Evolutionary conservation across 1,140 invertebrate genomes (phyloP).

Genomic region (Drosophila arizonae): DNA sequence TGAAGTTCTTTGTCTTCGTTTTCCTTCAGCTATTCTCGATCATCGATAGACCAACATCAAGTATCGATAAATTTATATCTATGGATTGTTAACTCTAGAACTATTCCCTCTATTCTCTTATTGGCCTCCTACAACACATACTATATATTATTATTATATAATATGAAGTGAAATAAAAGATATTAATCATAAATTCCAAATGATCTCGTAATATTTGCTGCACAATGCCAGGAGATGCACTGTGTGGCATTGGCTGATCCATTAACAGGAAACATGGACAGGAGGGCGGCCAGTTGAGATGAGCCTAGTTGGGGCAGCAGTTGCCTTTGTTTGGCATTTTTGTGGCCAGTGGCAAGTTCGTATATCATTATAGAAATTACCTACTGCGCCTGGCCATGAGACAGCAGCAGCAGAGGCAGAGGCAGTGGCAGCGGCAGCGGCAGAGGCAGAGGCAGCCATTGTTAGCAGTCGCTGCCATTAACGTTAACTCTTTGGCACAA

Average conservation of each 20-base stretch:
- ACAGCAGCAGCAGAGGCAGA: constrained; percentile 22
- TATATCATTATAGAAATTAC: constrained; percentile 82
- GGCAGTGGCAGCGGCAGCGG: constrained; percentile 11
- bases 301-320: constrained; percentile 5
- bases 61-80: no score
- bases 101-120: no score
- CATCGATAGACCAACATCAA: no score
- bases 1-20: no score
- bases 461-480: constrained; percentile 77
- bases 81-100: no score
- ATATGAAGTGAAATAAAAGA: no score
- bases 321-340: constrained; percentile 53
- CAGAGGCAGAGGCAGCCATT: constrained; percentile 56
- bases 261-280: no score
- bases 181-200: no score
- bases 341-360: constrained; percentile 73
- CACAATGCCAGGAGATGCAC: no score
- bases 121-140: no score
- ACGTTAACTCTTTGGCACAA: constrained; percentile 78
- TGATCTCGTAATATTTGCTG: not conserved
- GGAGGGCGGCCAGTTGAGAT: constrained; percentile 6
- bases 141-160: no score
- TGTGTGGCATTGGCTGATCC: constrained; percentile 29
- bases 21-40: no score
- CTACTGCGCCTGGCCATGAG: constrained; percentile 55